Conservation (phyloP, 2,888 invertebrate genomes). For the Elmis aenea region DNA sequence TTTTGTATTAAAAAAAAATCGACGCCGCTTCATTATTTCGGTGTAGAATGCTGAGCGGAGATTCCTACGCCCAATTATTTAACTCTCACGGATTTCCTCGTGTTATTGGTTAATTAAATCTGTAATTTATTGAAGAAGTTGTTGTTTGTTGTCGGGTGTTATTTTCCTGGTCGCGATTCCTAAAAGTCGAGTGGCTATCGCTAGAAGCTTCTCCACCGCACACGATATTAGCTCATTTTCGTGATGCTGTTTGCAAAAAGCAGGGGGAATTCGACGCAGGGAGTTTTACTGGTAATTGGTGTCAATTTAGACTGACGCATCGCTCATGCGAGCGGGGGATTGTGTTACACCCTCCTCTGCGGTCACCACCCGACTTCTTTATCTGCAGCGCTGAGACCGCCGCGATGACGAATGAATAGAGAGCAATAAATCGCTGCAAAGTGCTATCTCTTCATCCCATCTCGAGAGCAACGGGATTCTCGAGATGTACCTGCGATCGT, state of each 20-base stretch:
- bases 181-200: conserved; percentile 10
- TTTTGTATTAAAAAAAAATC: too few species aligned
- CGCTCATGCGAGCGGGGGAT: conserved; percentile 46
- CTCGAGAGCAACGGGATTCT: conserved; percentile 7
- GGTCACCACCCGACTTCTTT: conserved; percentile 23
- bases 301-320: conserved; percentile 62
- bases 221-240: conserved; percentile 47
- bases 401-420: conserved; percentile 19
- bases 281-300: conserved; percentile 61
- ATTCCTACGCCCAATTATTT: too few species aligned
- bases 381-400: conserved; percentile 4
- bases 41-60: too few species aligned
- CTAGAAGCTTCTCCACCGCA: conserved; percentile 15
- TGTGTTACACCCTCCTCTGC: conserved; percentile 42
- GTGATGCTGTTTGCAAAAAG: conserved; percentile 47
- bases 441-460: conserved; percentile 7
- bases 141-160: background rate
- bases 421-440: conserved; percentile 18
- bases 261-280: conserved; percentile 40
- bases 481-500: conserved; percentile 18
- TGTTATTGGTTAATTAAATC: too few species aligned
- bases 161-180: background rate
- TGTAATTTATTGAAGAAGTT: too few species aligned
- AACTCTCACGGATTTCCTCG: too few species aligned
- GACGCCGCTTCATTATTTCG: too few species aligned